These are phyloP conservation scores for Muschampia plurimacula DNA, from an alignment of 2,888 invertebrate species.

Conservation along the genomic window DNA sequence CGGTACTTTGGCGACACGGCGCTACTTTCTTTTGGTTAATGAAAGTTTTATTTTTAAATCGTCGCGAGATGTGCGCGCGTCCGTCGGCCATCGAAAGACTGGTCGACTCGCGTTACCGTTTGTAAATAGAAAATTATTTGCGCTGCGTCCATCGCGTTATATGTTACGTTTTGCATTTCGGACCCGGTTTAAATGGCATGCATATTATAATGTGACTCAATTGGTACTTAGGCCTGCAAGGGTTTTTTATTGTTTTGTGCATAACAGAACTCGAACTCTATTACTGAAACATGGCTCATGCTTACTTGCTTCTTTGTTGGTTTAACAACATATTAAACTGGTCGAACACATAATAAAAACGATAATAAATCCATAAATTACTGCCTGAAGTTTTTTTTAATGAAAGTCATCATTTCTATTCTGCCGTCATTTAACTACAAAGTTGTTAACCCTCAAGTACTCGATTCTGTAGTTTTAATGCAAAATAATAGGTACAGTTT, in stretches of 20 bases:
- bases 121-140: conserved; percentile 70
- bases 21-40: conserved; percentile 39
- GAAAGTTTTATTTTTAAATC: conserved; percentile 42
- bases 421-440: no score
- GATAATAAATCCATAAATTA: background rate
- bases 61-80: conserved; percentile 58
- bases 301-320: background rate
- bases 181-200: conserved; percentile 36
- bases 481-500: no score
- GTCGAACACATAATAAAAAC: background rate
- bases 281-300: conserved; percentile 25
- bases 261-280: conserved; percentile 30
- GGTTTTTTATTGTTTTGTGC: conserved; percentile 25
- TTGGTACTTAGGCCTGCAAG: conserved; percentile 31
- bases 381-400: background rate
- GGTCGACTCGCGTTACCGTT: conserved; percentile 65
- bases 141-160: conserved; percentile 50
- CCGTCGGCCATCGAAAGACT: conserved; percentile 51
- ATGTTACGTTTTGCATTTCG: conserved; percentile 54
- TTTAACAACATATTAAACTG: conserved; percentile 11
- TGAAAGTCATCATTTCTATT: background rate
- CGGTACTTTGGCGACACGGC: conserved; percentile 7
- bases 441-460: no score
- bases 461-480: no score
- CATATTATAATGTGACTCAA: conserved; percentile 31